Percentiles rank a stretch among this genome's conserved stretches.
phyloP scores from a whole-genome alignment of 2,888 invertebrate species.

The Cheilosia scutellata region DNA sequence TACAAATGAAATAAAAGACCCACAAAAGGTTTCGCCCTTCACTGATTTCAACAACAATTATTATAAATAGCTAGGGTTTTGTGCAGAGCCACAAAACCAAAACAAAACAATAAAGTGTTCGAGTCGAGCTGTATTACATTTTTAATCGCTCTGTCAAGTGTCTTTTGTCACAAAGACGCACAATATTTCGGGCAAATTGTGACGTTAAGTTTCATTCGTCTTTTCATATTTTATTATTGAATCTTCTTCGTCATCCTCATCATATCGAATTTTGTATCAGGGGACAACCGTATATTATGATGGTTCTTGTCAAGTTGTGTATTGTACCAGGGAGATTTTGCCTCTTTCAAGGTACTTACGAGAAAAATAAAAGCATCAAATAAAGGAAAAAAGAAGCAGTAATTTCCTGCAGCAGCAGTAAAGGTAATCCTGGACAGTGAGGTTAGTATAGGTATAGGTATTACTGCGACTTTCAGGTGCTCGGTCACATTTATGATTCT shows the following conservation, averaged over 20 bases:
- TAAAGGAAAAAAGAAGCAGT: constrained; percentile 13
- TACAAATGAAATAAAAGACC: constrained; percentile 16
- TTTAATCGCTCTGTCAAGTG: constrained; percentile 53
- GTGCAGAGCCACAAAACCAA: background rate
- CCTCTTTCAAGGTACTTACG: constrained; percentile 25
- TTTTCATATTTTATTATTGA: constrained; percentile 36
- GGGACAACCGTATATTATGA: constrained; percentile 13
- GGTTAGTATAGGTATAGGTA: constrained; percentile 33
- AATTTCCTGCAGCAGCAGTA: constrained; percentile 36
- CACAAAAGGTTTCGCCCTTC: constrained; percentile 11
- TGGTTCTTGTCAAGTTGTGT: constrained; percentile 15
- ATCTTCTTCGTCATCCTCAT: constrained; percentile 2
- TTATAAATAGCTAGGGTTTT: background rate
- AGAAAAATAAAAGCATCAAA: constrained; percentile 31
- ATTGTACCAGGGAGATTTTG: too few relatives aligned
- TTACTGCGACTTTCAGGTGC: constrained; percentile 63
- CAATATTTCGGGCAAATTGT: background rate
- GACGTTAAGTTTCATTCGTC: constrained; percentile 30
- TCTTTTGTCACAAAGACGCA: constrained; percentile 30
- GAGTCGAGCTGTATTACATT: constrained; percentile 37
- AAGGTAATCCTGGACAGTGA: constrained; percentile 59
- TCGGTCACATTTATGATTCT: constrained; percentile 64
- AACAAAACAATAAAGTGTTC: background rate
- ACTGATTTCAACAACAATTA: constrained; percentile 7
- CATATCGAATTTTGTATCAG: constrained; percentile 7